Base-by-base conservation (phyloP, 2,113 vertebrate species). In the Aegithalos caudatus region DNA sequence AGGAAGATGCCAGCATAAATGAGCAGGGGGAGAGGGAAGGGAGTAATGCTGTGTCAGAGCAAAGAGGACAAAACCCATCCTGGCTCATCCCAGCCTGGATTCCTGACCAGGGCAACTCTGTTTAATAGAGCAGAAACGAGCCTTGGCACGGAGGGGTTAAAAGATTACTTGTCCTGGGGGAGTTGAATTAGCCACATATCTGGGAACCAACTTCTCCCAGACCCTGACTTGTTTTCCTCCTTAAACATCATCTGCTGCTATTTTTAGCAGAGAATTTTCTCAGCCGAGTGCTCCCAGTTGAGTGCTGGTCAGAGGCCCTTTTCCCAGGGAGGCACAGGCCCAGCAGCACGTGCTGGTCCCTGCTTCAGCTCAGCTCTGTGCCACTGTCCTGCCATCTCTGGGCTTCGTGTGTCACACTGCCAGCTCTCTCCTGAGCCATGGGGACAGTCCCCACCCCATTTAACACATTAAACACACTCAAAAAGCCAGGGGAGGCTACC, bases 181-280 rank as follows among this genome's bases (percentile, higher is more conserved):
- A 94, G 51, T 1, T 60, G 83, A 93, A 81, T 37, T 24, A 87
- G 91, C 92, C 72, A 37, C n/a, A 2, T 84, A 93, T 94, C 91
- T 84, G 92, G 70, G 89, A 97, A 82, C 78, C 50, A 92, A 92
- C 92, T 95, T 97, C 92, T 95, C 87, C 82, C 93, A 95, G 82
- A 16, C 85, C 84, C 88, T 81, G 94, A 31, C 94, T 93, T 94
- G 91, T 95, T 97, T 92, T 95, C 54, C 88, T 92, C 85, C 84
- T 88, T 45, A 83, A 81, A 77, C 93, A 93, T 95, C 90, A 77
- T 81, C 88, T 69, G 81, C 81, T 91, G 90, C 96, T 97, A 97
- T 97, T 97, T 97, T 97, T 97, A 97, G 97, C 91, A 53, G 62
- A 79, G 92, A 87, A 96, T 96, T 97, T 92, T 95, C 87, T 94